phyloP scores from a whole-genome alignment of 2,797 vertebrate species.

The Staurois parvus region DNA sequence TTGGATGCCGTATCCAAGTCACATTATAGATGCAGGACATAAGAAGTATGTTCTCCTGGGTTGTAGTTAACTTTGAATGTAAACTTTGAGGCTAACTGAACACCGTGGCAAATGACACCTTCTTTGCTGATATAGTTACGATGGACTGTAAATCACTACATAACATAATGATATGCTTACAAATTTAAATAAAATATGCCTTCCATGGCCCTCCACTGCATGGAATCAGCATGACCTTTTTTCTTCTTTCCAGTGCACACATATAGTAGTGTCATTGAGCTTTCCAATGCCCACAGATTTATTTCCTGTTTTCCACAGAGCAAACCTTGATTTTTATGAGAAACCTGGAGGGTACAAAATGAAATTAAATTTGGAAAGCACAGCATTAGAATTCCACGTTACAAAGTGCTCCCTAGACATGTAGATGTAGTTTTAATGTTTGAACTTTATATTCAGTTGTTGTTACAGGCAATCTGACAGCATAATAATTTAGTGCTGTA shows the following conservation, averaged over 20 bases:
- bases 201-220: not conserved
- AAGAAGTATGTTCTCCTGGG: too few species aligned
- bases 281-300: constrained; percentile 2
- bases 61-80: too few species aligned
- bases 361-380: constrained; percentile 33
- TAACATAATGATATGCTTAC: not conserved
- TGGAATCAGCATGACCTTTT: not conserved
- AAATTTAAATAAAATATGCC: not conserved
- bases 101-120: not conserved
- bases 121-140: not conserved
- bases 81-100: not conserved
- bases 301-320: constrained; percentile 13
- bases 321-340: not conserved
- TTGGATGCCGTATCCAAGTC: too few species aligned
- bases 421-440: constrained; percentile 41
- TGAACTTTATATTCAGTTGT: constrained; percentile 53
- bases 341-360: constrained; percentile 30
- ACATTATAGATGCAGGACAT: too few species aligned
- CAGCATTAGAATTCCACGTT: constrained; percentile 18
- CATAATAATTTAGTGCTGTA: constrained; percentile 50
- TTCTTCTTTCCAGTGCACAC: not conserved
- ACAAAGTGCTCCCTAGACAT: constrained; percentile 39
- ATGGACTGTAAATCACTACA: not conserved
- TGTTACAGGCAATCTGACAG: constrained; percentile 45
- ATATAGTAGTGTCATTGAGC: not conserved